A percentile compares a stretch with the other conserved stretches of the same genome.
Conservation (phyloP, 2,888 invertebrate genomes). For the Chaetoderma sp. region DNA sequence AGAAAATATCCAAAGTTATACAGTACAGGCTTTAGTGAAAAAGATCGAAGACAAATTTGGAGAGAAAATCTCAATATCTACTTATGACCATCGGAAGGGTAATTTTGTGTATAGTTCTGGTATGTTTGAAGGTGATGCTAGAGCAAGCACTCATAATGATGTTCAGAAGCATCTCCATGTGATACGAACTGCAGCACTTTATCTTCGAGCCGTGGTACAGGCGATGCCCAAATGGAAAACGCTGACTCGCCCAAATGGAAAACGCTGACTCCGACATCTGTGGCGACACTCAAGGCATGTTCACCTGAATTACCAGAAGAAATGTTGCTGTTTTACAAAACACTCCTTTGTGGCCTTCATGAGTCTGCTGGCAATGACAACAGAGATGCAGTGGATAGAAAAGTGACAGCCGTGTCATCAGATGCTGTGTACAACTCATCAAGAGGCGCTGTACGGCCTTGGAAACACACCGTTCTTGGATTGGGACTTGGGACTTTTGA, state of each 20-base stretch:
- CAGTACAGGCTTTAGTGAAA: background rate
- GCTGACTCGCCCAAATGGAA: background rate
- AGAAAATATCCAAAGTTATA: background rate
- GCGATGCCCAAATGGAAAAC: no score
- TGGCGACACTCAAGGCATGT: background rate
- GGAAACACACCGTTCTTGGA: slow-evolving; percentile 14
- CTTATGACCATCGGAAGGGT: background rate
- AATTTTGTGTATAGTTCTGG: background rate
- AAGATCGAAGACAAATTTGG: background rate
- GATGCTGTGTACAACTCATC: slow-evolving; percentile 20
- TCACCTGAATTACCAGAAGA: no score
- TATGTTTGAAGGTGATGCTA: background rate
- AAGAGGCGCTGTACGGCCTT: no score
- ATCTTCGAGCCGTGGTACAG: no score
- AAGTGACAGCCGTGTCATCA: no score
- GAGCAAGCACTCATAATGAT: background rate
- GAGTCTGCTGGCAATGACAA: slow-evolving; percentile 4
- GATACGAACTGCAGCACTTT: background rate
- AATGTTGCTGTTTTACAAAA: background rate
- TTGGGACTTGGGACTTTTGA: no score
- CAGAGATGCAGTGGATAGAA: background rate
- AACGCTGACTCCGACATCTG: background rate
- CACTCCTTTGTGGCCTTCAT: no score
- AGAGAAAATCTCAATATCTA: no score
- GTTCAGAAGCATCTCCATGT: background rate